These are phyloP conservation scores for Dorcus hopei DNA, from an alignment of 2,888 invertebrate species.

Conservation along the genomic window DNA sequence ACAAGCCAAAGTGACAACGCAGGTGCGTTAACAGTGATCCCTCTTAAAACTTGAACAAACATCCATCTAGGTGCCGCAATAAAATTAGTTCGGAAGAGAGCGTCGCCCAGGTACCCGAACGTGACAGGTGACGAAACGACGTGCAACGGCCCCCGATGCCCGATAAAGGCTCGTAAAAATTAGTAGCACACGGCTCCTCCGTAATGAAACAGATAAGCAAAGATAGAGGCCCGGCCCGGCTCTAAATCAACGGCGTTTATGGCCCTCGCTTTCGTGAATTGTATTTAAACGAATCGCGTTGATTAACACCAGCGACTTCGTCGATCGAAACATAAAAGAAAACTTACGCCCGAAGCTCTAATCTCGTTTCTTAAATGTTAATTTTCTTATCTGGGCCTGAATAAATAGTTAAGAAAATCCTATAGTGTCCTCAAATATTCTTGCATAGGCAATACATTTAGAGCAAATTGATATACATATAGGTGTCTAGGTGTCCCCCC, in stretches of 20 bases:
- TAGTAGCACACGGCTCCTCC: slow-evolving; percentile 18
- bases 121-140: slow-evolving; percentile 2
- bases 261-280: slow-evolving; percentile 5
- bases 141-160: slow-evolving; percentile 12
- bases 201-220: slow-evolving; percentile 1
- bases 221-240: not conserved
- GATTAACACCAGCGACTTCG: not conserved
- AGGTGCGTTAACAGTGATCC: too few species aligned
- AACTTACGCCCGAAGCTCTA: too few species aligned
- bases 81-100: not conserved
- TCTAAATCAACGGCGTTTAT: slow-evolving; percentile 5
- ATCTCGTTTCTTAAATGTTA: too few species aligned
- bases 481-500: too few species aligned
- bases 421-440: too few species aligned
- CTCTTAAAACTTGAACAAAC: too few species aligned
- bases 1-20: too few species aligned
- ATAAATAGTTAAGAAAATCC: too few species aligned
- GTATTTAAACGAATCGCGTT: slow-evolving; percentile 9
- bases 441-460: too few species aligned
- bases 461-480: too few species aligned
- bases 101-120: not conserved
- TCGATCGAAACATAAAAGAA: not conserved
- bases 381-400: too few species aligned
- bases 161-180: slow-evolving; percentile 28
- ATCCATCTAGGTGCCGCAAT: too few species aligned